Evolutionary conservation across 2,113 vertebrate species (phyloP).

Genomic region (Malurus alboscapulatus): DNA sequence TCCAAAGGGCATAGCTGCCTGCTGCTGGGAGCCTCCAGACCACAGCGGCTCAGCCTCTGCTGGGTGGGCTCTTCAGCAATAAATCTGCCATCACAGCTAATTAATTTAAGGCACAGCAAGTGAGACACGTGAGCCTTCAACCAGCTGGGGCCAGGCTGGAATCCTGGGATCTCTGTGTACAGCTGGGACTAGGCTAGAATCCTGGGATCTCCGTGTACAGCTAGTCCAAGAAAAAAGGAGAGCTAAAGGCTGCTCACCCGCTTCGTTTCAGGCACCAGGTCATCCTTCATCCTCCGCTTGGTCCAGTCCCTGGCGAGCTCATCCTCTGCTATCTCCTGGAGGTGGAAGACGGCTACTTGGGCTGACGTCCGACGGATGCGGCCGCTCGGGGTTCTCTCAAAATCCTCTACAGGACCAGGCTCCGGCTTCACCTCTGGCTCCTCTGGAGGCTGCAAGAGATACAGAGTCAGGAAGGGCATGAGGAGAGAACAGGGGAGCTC

Average conservation of each 20-base stretch:
- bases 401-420: constrained; percentile 75
- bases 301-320: constrained; percentile 94
- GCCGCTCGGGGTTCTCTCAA: constrained; percentile 92
- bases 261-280: constrained; percentile 93
- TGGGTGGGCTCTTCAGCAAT: background rate
- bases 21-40: background rate
- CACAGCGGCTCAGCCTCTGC: background rate
- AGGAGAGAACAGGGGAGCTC: fast-evolving
- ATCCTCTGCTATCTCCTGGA: constrained; percentile 95
- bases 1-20: background rate
- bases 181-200: background rate
- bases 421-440: constrained; percentile 67
- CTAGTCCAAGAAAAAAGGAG: background rate
- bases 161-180: fast-evolving
- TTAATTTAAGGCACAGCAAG: background rate
- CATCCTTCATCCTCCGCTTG: constrained; percentile 93
- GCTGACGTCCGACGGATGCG: constrained; percentile 91
- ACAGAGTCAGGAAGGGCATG: background rate
- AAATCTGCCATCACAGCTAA: background rate
- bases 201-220: background rate
- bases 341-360: constrained; percentile 94
- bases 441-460: constrained; percentile 31
- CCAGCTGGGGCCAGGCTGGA: background rate
- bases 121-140: background rate
- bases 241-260: constrained; percentile 76